A percentile compares a stretch with the other conserved stretches of the same genome.
Conservation (phyloP, 2,113 vertebrate species). For the Gobius niger region DNA sequence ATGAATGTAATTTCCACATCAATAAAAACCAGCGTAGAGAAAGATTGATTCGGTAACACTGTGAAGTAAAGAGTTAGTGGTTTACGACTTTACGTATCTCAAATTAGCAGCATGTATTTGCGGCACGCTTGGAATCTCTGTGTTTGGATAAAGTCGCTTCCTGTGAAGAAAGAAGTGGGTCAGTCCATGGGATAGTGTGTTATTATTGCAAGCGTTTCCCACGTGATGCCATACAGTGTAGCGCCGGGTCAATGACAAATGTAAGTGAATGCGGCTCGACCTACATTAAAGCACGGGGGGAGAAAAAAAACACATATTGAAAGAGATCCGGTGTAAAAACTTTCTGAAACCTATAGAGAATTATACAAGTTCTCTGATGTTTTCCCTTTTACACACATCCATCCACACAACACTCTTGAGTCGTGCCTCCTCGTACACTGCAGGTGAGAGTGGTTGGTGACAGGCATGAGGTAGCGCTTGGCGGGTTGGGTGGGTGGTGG, state of each 20-base stretch:
- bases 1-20: conserved; percentile 31
- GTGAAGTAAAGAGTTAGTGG: not conserved
- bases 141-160: conserved; percentile 51
- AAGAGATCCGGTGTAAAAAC: conserved; percentile 19
- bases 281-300: conserved; percentile 26
- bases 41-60: conserved; percentile 16
- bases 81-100: not conserved
- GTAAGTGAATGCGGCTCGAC: conserved; percentile 3
- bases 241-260: conserved; percentile 24
- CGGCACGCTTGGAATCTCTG: conserved; percentile 26
- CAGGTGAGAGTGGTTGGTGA: conserved; percentile 35
- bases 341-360: too few relatives aligned
- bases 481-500: not conserved
- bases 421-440: conserved; percentile 5
- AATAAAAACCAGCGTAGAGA: conserved; percentile 33
- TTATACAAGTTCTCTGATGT: too few relatives aligned
- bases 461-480: conserved; percentile 13
- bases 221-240: conserved; percentile 18
- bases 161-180: conserved; percentile 48
- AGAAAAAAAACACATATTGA: not conserved
- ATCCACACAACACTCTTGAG: not conserved
- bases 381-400: too few relatives aligned
- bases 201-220: conserved; percentile 17
- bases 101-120: conserved; percentile 27
- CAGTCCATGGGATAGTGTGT: conserved; percentile 16